Conservation (phyloP, 2,797 vertebrate genomes). For the Toxotes lorentzi region DNA sequence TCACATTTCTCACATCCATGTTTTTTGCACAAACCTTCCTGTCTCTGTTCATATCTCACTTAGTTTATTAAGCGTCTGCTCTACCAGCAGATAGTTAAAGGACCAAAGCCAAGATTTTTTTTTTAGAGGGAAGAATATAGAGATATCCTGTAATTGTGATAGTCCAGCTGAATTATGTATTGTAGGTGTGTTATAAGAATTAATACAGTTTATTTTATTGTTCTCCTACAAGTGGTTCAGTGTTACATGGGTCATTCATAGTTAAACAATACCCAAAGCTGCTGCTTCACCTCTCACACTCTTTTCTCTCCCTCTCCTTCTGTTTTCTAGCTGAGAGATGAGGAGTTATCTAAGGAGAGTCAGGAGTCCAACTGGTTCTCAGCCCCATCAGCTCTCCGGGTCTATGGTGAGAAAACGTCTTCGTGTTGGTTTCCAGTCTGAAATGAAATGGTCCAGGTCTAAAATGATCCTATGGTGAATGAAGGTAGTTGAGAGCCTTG, state of each 20-base stretch:
- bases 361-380: conserved; percentile 99
- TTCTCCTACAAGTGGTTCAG: background rate
- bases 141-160: background rate
- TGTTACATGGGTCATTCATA: background rate
- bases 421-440: background rate
- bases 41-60: background rate
- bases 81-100: background rate
- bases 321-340: conserved; percentile 92
- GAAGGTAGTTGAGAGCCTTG: background rate
- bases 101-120: background rate
- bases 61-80: background rate
- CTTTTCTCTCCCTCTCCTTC: conserved; percentile 31
- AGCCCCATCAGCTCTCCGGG: conserved; percentile 96
- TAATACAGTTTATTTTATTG: background rate
- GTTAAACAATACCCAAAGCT: background rate
- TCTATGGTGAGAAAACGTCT: conserved; percentile 89
- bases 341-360: conserved; percentile 98
- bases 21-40: background rate
- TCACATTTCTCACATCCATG: background rate
- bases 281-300: conserved; percentile 26
- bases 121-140: background rate
- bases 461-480: background rate
- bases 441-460: background rate
- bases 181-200: background rate
- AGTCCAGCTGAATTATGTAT: background rate